Conservation (phyloP, 2,113 vertebrate genomes). For the Pangasianodon gigas region DNA sequence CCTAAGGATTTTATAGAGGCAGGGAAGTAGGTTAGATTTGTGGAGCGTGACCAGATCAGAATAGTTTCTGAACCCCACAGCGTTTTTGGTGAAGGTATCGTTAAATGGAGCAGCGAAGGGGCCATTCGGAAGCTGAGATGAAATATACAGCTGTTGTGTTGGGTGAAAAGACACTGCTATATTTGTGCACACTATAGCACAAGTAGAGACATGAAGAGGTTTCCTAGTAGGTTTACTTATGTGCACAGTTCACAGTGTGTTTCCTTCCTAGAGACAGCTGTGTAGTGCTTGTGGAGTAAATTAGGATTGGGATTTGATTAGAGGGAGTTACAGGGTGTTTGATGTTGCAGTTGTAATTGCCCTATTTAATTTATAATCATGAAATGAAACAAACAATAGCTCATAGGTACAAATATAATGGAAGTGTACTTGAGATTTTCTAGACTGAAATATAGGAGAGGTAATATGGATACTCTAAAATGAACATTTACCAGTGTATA, state of each 20-base stretch:
- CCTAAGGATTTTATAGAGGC: constrained; percentile 55
- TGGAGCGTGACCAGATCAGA: constrained; percentile 71
- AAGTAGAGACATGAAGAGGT: not conserved
- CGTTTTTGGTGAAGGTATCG: constrained; percentile 22
- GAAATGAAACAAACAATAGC: constrained; percentile 62
- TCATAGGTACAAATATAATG: constrained; percentile 52
- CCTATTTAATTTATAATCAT: constrained; percentile 55
- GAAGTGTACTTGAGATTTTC: constrained; percentile 8
- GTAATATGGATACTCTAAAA: not conserved
- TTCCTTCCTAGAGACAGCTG: constrained; percentile 29
- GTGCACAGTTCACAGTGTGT: not conserved
- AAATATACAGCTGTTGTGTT: constrained; percentile 14
- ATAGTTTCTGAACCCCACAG: constrained; percentile 55
- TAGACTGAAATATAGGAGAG: not conserved
- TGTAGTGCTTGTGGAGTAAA: constrained; percentile 4
- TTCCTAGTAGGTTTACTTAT: not conserved
- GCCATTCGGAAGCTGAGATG: not conserved
- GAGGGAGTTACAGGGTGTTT: constrained; percentile 62
- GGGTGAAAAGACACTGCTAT: not conserved
- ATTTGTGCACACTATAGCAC: not conserved
- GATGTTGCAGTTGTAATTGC: constrained; percentile 59
- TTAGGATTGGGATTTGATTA: constrained; percentile 59
- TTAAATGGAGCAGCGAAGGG: constrained; percentile 15
- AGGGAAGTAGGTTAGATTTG: constrained; percentile 63
- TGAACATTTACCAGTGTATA: not conserved